phyloP scores from a whole-genome alignment of 23 tunicate species.

The Trididemnum clinides region DNA sequence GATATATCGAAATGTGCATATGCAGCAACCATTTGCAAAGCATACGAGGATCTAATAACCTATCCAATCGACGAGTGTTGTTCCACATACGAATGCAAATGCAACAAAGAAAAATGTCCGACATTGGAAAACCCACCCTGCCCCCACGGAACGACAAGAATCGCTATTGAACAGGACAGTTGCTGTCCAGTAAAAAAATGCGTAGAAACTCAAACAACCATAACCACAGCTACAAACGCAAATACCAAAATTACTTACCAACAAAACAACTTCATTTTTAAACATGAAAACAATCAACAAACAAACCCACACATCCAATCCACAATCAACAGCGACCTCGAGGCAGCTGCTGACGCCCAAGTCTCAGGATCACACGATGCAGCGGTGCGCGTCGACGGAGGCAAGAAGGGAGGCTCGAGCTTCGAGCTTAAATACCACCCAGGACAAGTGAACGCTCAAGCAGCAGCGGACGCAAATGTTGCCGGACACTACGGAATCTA shows the following conservation, averaged over 20 bases:
- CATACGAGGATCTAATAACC: constrained; percentile 56
- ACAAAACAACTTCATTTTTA: not conserved
- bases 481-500: not conserved
- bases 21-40: constrained; percentile 54
- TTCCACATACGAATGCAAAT: constrained; percentile 79
- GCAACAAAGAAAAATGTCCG: constrained; percentile 68
- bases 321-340: not conserved
- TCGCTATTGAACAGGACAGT: constrained; percentile 10
- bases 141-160: constrained; percentile 58
- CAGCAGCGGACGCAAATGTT: not conserved
- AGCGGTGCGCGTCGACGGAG: not conserved
- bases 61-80: constrained; percentile 85
- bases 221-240: not conserved
- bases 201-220: not conserved
- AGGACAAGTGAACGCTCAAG: not conserved
- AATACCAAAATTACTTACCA: not conserved
- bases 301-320: not conserved
- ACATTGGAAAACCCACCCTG: constrained; percentile 48
- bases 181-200: constrained; percentile 77
- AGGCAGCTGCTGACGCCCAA: not conserved
- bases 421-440: not conserved
- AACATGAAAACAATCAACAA: not conserved
- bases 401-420: not conserved
- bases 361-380: constrained; percentile 1
- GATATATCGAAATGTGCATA: constrained; percentile 49